A percentile compares a stretch with the other conserved stretches of the same genome.
Conservation (phyloP, 2,797 vertebrate genomes). For the Smutsia temminckii region DNA sequence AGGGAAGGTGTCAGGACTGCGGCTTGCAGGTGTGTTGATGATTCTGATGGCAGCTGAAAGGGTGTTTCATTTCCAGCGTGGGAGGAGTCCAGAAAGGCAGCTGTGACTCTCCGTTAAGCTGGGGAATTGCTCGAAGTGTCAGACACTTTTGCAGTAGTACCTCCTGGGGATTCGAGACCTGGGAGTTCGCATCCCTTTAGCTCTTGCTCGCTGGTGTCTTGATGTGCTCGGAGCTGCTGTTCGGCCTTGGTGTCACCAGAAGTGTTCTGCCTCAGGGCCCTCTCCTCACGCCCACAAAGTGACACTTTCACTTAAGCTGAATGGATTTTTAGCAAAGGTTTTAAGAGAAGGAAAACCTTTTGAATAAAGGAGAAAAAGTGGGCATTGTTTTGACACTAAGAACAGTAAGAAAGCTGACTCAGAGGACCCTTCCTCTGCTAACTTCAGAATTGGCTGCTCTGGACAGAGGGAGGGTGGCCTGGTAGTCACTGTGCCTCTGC, state of each 20-base stretch:
- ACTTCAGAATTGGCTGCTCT: background rate
- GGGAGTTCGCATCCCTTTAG: background rate
- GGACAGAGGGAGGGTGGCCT: background rate
- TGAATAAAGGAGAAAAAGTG: background rate
- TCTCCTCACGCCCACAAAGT: background rate
- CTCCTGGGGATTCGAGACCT: background rate
- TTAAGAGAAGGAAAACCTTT: background rate
- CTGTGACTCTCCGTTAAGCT: background rate
- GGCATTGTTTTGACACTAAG: background rate
- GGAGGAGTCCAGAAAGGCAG: background rate
- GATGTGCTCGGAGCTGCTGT: background rate
- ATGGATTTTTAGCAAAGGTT: background rate
- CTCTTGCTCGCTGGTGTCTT: no score
- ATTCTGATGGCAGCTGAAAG: background rate
- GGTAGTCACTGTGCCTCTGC: no score
- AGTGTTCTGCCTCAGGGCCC: rapidly evolving
- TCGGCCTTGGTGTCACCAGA: background rate
- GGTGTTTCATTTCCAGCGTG: background rate
- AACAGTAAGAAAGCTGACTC: background rate
- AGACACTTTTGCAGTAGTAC: background rate
- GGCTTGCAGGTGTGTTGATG: background rate
- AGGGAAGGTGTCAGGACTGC: background rate
- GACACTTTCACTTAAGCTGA: background rate
- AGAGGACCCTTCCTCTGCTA: background rate
- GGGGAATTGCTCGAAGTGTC: background rate